phyloP scores from a whole-genome alignment of 2,888 invertebrate species.

The Unio delphinus region DNA sequence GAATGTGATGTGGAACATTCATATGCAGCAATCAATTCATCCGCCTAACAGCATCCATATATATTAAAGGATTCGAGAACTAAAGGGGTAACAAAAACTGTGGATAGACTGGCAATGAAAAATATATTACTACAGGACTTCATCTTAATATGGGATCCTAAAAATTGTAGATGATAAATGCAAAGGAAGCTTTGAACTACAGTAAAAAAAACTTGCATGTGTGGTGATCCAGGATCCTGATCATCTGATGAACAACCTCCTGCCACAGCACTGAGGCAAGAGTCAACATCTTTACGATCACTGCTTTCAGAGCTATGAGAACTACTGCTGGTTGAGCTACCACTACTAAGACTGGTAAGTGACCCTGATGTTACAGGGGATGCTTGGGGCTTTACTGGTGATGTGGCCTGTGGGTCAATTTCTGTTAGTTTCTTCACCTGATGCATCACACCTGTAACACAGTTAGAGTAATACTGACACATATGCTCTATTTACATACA shows the following conservation, averaged over 20 bases:
- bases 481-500: background rate
- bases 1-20: too few relatives aligned
- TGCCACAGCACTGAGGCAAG: slow-evolving; percentile 22
- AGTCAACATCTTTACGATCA: slow-evolving; percentile 26
- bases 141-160: too few relatives aligned
- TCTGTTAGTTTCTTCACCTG: slow-evolving; percentile 83
- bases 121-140: too few relatives aligned
- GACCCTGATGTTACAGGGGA: slow-evolving; percentile 51
- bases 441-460: slow-evolving; percentile 82
- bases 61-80: too few relatives aligned
- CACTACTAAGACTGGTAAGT: slow-evolving; percentile 47
- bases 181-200: too few relatives aligned
- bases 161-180: too few relatives aligned
- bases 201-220: slow-evolving; percentile 6
- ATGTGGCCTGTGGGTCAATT: slow-evolving; percentile 75
- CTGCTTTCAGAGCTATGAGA: slow-evolving; percentile 35
- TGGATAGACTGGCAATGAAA: too few relatives aligned
- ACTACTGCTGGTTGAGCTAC: slow-evolving; percentile 32
- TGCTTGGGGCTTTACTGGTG: slow-evolving; percentile 42
- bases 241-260: slow-evolving; percentile 33
- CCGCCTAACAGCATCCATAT: too few relatives aligned
- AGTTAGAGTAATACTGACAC: background rate
- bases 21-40: too few relatives aligned
- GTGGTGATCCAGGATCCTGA: slow-evolving; percentile 13
- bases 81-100: too few relatives aligned